Conservation (phyloP, 1,140 invertebrate species). For the Ladona fulva region DNA sequence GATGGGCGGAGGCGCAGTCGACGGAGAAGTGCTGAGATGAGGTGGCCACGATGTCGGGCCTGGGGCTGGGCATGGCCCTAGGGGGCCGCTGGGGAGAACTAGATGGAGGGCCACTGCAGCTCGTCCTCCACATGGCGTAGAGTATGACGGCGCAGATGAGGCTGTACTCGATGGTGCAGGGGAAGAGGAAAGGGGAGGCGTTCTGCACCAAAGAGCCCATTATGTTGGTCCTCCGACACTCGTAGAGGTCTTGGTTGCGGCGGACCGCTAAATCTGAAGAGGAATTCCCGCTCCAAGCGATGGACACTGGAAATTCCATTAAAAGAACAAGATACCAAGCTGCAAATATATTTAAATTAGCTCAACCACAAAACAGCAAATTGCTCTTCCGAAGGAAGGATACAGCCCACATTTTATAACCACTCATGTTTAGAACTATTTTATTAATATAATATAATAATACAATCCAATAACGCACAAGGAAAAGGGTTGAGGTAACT, state of each 20-base stretch:
- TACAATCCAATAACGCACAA: no score
- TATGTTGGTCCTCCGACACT: slow-evolving; percentile 32
- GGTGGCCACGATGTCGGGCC: background rate
- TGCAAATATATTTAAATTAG: no score
- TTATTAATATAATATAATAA: no score
- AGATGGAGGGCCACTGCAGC: slow-evolving; percentile 16
- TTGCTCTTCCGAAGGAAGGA: no score
- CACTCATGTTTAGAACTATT: no score
- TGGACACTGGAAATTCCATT: no score
- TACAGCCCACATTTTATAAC: no score
- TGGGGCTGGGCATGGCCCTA: background rate
- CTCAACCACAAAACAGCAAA: no score
- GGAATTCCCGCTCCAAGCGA: no score
- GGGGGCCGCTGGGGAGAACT: background rate
- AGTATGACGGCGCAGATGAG: slow-evolving; percentile 74
- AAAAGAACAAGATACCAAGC: no score
- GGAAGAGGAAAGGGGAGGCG: slow-evolving; percentile 77
- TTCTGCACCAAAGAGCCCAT: slow-evolving; percentile 59
- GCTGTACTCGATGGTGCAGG: slow-evolving; percentile 81
- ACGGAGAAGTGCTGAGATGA: slow-evolving; percentile 56
- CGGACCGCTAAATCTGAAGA: background rate
- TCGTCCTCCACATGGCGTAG: slow-evolving; percentile 68
- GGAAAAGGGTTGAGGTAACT: no score
- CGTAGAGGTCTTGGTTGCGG: slow-evolving; percentile 24
- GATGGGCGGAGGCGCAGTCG: slow-evolving; percentile 62